These are phyloP conservation scores for Hofmannophila pseudospretella DNA, from an alignment of 2,888 invertebrate species.

Conservation along the genomic window DNA sequence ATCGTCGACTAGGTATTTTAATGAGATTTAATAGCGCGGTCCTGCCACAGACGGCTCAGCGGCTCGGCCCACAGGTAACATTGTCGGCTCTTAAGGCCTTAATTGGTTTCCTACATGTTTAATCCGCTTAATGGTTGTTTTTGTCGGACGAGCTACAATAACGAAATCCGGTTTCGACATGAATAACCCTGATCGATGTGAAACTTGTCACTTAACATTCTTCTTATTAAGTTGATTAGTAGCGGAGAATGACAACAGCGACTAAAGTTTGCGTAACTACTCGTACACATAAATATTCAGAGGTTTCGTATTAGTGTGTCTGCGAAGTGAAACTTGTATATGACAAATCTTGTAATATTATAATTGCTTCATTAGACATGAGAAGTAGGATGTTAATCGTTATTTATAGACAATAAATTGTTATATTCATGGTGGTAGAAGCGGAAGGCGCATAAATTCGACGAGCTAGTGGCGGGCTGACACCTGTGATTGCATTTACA, in stretches of 20 bases:
- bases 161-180: constrained; percentile 45
- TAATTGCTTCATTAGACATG: constrained; percentile 52
- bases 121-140: constrained; percentile 60
- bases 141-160: constrained; percentile 47
- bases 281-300: constrained; percentile 15
- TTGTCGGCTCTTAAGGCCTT: constrained; percentile 57
- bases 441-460: constrained; percentile 72
- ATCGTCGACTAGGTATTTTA: constrained; percentile 63
- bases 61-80: constrained; percentile 38
- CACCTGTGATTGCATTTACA: constrained; percentile 78
- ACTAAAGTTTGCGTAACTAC: constrained; percentile 8
- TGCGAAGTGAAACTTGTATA: constrained; percentile 23
- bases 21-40: constrained; percentile 61
- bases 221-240: constrained; percentile 33
- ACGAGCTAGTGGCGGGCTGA: constrained; percentile 66
- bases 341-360: constrained; percentile 32
- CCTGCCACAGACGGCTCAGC: constrained; percentile 23
- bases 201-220: constrained; percentile 41
- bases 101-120: constrained; percentile 65
- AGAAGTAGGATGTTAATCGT: constrained; percentile 51
- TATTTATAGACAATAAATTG: constrained; percentile 70
- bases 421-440: constrained; percentile 60
- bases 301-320: constrained; percentile 14
- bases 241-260: constrained; percentile 21
- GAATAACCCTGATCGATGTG: constrained; percentile 50